These are phyloP conservation scores for Avahi laniger DNA, from an alignment of 2,797 vertebrate species.

Conservation along the genomic window DNA sequence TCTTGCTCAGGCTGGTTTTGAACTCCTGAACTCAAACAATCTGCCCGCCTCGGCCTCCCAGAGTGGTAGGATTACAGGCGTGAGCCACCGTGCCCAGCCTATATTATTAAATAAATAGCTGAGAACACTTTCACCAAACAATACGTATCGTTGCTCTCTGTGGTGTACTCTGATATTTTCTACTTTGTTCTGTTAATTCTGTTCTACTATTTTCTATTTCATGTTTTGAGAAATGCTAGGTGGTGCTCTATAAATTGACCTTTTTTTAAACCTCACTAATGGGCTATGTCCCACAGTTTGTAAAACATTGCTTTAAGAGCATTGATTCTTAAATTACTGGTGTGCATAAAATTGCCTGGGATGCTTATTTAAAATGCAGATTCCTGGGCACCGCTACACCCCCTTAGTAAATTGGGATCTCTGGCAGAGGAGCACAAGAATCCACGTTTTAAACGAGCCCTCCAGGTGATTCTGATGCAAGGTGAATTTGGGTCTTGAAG, in stretches of 20 bases:
- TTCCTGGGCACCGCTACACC: neutral
- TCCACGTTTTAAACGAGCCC: neutral
- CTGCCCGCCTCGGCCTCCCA: too few species aligned
- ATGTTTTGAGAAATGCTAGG: constrained; percentile 26
- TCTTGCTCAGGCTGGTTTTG: too few species aligned
- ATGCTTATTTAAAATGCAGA: constrained; percentile 15
- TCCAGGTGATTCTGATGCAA: neutral
- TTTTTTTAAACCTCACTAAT: neutral
- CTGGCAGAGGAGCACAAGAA: neutral
- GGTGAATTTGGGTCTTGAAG: neutral
- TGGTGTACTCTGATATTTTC: constrained; percentile 5
- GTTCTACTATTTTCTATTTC: neutral
- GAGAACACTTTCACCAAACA: constrained; percentile 15
- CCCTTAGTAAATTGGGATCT: neutral
- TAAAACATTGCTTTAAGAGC: constrained; percentile 30
- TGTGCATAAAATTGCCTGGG: neutral
- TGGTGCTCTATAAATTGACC: neutral
- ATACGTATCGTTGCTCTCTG: neutral
- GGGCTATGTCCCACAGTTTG: neutral
- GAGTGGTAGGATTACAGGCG: too few species aligned
- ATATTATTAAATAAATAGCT: constrained; percentile 16
- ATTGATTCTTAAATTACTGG: constrained; percentile 7
- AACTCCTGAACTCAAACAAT: too few species aligned
- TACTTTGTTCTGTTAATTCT: constrained; percentile 18
- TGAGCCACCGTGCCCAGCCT: neutral